Percentiles rank a stretch among this genome's conserved stretches.
These are phyloP conservation scores for Andrena minutula DNA, from an alignment of 2,888 invertebrate species.

Conservation along the genomic window DNA sequence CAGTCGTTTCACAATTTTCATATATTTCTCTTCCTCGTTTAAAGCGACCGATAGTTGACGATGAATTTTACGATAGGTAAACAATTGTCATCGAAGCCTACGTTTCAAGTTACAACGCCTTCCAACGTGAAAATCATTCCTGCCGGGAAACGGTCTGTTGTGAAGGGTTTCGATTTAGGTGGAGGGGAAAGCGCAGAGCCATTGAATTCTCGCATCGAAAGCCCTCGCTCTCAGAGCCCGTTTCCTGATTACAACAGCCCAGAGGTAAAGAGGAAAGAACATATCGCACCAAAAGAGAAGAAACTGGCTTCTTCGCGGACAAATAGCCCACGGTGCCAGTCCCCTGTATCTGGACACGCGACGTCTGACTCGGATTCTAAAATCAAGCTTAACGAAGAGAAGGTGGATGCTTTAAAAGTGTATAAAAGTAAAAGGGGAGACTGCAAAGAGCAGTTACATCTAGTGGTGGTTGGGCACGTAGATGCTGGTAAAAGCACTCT, in stretches of 20 bases:
- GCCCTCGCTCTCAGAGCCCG: slow-evolving; percentile 80
- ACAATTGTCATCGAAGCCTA: slow-evolving; percentile 73
- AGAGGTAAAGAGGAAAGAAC: slow-evolving; percentile 79
- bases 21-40: slow-evolving; percentile 7
- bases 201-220: slow-evolving; percentile 72
- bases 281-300: slow-evolving; percentile 81
- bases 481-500: slow-evolving; percentile 98
- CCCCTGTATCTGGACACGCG: slow-evolving; percentile 88
- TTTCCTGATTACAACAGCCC: slow-evolving; percentile 78
- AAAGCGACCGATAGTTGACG: slow-evolving; percentile 37
- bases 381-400: slow-evolving; percentile 86
- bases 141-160: slow-evolving; percentile 73
- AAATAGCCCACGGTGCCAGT: slow-evolving; percentile 89
- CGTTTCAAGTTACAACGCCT: slow-evolving; percentile 72
- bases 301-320: slow-evolving; percentile 76
- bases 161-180: slow-evolving; percentile 80
- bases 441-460: slow-evolving; percentile 95
- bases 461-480: slow-evolving; percentile 98
- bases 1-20: slow-evolving; percentile 5
- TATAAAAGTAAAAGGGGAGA: slow-evolving; percentile 91
- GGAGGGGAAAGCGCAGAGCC: slow-evolving; percentile 74
- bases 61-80: slow-evolving; percentile 87
- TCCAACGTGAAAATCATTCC: slow-evolving; percentile 80
- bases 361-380: slow-evolving; percentile 77
- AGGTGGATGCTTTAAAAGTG: slow-evolving; percentile 87